A percentile compares a stretch with the other conserved stretches of the same genome.
These are phyloP conservation scores for Aphelinus atriplicis DNA, from an alignment of 1,140 invertebrate species.

Conservation along the genomic window DNA sequence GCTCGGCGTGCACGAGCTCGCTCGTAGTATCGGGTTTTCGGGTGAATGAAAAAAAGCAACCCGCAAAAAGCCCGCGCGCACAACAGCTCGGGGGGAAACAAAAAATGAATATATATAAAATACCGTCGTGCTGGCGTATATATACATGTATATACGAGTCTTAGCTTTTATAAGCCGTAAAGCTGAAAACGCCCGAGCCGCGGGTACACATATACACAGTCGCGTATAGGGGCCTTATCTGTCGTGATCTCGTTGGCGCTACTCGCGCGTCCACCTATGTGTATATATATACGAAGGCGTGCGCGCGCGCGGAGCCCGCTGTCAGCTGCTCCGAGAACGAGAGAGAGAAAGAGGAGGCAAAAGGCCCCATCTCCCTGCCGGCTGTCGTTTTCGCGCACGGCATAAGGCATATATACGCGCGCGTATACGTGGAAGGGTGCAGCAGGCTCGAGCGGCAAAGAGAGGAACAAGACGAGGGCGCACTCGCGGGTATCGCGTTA, in stretches of 20 bases:
- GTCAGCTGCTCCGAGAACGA: slow-evolving; percentile 32
- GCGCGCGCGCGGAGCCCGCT: background rate
- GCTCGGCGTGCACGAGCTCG: no score
- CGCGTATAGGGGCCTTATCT: slow-evolving; percentile 21
- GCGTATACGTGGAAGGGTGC: no score
- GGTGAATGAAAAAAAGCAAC: background rate
- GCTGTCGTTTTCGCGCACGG: background rate
- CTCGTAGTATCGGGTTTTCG: no score
- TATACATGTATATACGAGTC: background rate
- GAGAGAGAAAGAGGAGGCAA: slow-evolving; percentile 1
- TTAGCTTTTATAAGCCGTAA: slow-evolving; percentile 18
- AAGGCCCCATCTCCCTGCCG: background rate
- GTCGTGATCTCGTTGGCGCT: slow-evolving; percentile 29
- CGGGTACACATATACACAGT: background rate
- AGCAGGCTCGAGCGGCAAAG: slow-evolving; percentile 17
- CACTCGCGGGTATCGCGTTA: slow-evolving; percentile 58
- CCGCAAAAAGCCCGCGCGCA: background rate
- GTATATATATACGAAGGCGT: background rate
- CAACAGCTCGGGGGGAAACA: no score
- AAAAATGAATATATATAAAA: no score
- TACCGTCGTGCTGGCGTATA: no score
- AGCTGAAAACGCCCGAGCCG: slow-evolving; percentile 10
- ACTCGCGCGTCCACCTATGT: background rate
- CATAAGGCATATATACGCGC: background rate
- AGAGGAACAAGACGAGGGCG: slow-evolving; percentile 37